Evolutionary conservation across 2,113 vertebrate species (phyloP).

Genomic region (Amblyopsis rosae): DNA sequence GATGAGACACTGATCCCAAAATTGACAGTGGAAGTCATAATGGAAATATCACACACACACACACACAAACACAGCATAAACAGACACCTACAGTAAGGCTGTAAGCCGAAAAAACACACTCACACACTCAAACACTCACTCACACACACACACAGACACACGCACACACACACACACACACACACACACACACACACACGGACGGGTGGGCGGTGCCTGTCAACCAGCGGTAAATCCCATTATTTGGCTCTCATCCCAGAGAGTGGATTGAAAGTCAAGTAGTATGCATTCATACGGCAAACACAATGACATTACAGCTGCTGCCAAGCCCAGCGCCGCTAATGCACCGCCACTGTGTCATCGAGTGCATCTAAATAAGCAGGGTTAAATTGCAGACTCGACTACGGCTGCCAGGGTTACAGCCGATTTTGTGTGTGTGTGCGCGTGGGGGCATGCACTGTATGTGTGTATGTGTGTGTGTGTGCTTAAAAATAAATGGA

Average conservation of each 20-base stretch:
- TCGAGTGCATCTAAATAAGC: slow-evolving; percentile 83
- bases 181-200: background rate
- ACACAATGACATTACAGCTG: slow-evolving; percentile 81
- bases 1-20: slow-evolving; percentile 24
- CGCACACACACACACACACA: slow-evolving; percentile 11
- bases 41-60: slow-evolving; percentile 11
- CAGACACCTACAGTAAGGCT: background rate
- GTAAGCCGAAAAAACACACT: slow-evolving; percentile 5
- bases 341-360: slow-evolving; percentile 81
- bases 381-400: slow-evolving; percentile 71
- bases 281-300: slow-evolving; percentile 83
- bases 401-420: slow-evolving; percentile 53
- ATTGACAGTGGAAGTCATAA: slow-evolving; percentile 17
- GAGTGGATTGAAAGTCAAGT: slow-evolving; percentile 83
- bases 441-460: background rate
- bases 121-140: slow-evolving; percentile 1
- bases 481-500: slow-evolving; percentile 17
- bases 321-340: slow-evolving; percentile 69
- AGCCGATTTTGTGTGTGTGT: background rate
- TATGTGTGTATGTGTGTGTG: slow-evolving; percentile 7
- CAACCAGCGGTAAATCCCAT: slow-evolving; percentile 77
- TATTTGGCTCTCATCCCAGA: slow-evolving; percentile 79
- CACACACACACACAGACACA: background rate
- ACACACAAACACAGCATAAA: slow-evolving; percentile 21
- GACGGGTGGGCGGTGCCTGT: slow-evolving; percentile 52